phyloP scores from a whole-genome alignment of 2,113 vertebrate genomes.

The Synchiropus splendidus region DNA sequence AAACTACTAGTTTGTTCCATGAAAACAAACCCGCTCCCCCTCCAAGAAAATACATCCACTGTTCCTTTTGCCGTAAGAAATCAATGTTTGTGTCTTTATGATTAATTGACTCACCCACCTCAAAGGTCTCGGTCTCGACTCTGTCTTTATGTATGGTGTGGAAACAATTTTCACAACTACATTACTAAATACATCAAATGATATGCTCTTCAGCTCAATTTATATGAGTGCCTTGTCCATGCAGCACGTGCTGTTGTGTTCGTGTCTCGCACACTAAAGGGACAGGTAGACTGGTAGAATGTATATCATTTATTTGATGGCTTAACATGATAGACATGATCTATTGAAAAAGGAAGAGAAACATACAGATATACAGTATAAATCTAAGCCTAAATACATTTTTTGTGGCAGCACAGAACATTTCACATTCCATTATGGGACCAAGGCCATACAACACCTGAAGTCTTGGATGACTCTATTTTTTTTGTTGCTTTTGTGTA shows the following conservation, averaged over 20 bases:
- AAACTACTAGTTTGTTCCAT: no score
- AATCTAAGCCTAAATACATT: constrained; percentile 65
- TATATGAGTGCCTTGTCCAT: no score
- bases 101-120: no score
- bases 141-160: no score
- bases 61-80: no score
- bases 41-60: no score
- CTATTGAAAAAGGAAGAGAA: constrained; percentile 57
- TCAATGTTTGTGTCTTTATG: no score
- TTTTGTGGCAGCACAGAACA: constrained; percentile 67
- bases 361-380: constrained; percentile 61
- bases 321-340: constrained; percentile 54
- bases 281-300: constrained; percentile 39
- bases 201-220: no score
- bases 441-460: constrained; percentile 59
- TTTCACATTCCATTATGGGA: constrained; percentile 65
- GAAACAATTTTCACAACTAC: no score
- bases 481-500: constrained; percentile 14
- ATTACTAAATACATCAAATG: no score
- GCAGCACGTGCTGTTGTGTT: not conserved
- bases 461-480: constrained; percentile 34
- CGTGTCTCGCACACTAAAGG: constrained; percentile 21
- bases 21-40: no score
- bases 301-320: constrained; percentile 59
- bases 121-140: no score